phyloP scores from a whole-genome alignment of 2,113 vertebrate species.

The Helogale parvula region DNA sequence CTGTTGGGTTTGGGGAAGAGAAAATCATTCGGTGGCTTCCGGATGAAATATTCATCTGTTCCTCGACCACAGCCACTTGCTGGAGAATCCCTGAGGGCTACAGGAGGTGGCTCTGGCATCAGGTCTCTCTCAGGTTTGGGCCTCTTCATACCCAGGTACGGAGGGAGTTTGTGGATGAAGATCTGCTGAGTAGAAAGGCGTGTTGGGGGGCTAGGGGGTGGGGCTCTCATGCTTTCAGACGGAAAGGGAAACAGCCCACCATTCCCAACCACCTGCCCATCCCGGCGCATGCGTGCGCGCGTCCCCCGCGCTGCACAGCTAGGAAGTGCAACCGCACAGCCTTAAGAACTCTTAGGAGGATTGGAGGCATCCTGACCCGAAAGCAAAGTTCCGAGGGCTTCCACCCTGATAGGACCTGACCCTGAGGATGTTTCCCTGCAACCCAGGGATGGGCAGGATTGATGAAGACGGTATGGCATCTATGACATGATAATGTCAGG shows the following conservation, averaged over 20 bases:
- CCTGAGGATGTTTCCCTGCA: neutral
- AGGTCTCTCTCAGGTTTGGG: slow-evolving; percentile 89
- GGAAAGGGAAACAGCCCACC: neutral
- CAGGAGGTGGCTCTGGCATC: slow-evolving; percentile 71
- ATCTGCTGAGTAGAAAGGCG: slow-evolving; percentile 82
- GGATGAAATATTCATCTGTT: slow-evolving; percentile 94
- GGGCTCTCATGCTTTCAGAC: neutral
- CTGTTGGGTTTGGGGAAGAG: slow-evolving; percentile 91
- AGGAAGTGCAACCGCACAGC: neutral
- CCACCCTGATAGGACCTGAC: neutral
- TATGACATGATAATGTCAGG: neutral
- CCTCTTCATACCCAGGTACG: slow-evolving; percentile 89
- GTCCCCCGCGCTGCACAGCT: neutral
- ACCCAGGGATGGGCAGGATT: neutral
- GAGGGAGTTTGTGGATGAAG: slow-evolving; percentile 92
- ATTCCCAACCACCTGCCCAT: neutral
- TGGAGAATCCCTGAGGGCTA: slow-evolving; percentile 74
- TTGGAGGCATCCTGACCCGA: neutral
- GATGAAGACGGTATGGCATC: neutral
- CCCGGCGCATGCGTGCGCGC: neutral
- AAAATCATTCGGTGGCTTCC: slow-evolving; percentile 89
- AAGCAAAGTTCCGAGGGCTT: neutral
- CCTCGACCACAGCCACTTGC: slow-evolving; percentile 78
- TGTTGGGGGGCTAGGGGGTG: neutral
- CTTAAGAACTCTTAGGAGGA: neutral